A percentile compares a stretch with the other conserved stretches of the same genome.
These are phyloP conservation scores for Acleris holmiana DNA, from an alignment of 2,888 invertebrate species.

Conservation along the genomic window DNA sequence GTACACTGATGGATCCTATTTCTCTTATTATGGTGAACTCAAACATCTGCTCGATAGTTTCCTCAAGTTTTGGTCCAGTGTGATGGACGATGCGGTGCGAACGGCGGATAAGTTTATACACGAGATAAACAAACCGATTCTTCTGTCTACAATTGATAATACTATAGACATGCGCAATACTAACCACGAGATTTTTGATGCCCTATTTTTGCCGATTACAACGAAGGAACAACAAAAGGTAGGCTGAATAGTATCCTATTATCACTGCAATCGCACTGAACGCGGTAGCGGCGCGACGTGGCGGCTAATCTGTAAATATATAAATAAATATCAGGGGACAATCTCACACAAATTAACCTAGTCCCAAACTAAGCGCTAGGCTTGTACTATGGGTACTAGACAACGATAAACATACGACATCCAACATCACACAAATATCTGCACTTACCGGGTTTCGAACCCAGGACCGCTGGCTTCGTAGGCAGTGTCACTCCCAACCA, in stretches of 20 bases:
- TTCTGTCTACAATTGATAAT: conserved; percentile 50
- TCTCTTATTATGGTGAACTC: conserved; percentile 61
- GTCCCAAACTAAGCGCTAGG: no score
- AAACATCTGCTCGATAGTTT: conserved; percentile 58
- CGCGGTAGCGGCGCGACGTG: background rate
- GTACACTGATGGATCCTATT: conserved; percentile 54
- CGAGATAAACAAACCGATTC: conserved; percentile 45
- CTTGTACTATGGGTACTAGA: no score
- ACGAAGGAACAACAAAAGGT: conserved; percentile 46
- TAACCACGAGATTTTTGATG: conserved; percentile 54
- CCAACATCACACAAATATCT: no score
- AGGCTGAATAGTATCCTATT: no score
- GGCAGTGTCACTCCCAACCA: no score
- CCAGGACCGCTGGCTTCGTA: no score
- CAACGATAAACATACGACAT: no score
- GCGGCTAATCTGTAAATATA: background rate
- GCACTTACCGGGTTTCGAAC: no score
- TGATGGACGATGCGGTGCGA: conserved; percentile 54
- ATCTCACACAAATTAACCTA: no score
- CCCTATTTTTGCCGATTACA: conserved; percentile 52
- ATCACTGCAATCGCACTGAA: no score
- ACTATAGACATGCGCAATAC: conserved; percentile 51
- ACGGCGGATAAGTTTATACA: conserved; percentile 49
- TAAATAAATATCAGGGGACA: no score
- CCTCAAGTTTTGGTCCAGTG: conserved; percentile 50